phyloP scores from a whole-genome alignment of 2,797 vertebrate genomes.

The Squalus acanthias region DNA sequence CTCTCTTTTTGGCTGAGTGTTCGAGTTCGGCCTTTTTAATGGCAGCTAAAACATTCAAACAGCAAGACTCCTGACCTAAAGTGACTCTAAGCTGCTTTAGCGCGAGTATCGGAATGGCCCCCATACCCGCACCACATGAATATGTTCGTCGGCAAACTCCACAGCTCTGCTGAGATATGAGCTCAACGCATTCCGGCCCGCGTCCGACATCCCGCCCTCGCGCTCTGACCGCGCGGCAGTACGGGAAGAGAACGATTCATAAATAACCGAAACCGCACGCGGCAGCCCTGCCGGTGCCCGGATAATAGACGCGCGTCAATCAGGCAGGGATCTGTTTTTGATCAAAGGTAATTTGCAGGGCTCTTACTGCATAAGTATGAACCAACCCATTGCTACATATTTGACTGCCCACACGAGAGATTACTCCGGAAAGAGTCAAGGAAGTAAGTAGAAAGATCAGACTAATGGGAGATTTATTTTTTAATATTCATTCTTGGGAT shows the following conservation, averaged over 20 bases:
- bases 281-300: not conserved
- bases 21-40: not conserved
- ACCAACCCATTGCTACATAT: not conserved
- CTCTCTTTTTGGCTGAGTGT: too few relatives aligned
- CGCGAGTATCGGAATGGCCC: not conserved
- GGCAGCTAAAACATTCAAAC: not conserved
- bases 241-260: not conserved
- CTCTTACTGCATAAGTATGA: not conserved
- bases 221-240: slow-evolving; percentile 5
- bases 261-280: not conserved
- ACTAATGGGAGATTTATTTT: not conserved
- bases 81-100: not conserved
- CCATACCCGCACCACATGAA: slow-evolving; percentile 41
- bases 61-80: not conserved
- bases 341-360: not conserved
- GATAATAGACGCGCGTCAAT: not conserved
- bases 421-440: not conserved
- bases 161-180: slow-evolving; percentile 34
- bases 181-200: not conserved
- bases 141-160: slow-evolving; percentile 39
- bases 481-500: not conserved
- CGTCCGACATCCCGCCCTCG: not conserved
- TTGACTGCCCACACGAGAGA: not conserved
- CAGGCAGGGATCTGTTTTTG: not conserved
- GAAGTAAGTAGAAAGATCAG: not conserved